These are phyloP conservation scores for Drosophila bocki DNA, from an alignment of 1,140 invertebrate genomes.

Conservation along the genomic window DNA sequence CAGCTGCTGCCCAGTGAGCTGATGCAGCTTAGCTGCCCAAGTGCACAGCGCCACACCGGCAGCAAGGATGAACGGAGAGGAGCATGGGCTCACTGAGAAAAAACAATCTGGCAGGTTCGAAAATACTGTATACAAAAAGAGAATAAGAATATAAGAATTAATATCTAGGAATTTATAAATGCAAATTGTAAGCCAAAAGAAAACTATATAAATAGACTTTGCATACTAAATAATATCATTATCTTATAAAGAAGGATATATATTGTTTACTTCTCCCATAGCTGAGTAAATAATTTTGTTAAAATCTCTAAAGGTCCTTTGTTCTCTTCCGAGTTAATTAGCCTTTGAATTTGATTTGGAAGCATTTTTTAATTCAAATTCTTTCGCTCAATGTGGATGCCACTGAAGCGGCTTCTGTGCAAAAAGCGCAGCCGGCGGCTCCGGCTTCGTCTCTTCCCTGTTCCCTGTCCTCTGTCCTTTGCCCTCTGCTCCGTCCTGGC, in stretches of 20 bases:
- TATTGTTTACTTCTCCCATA: background rate
- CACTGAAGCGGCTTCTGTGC: constrained; percentile 27
- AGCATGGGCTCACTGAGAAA: constrained; percentile 27
- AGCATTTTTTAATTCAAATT: background rate
- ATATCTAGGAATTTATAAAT: background rate
- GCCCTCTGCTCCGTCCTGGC: constrained; percentile 21
- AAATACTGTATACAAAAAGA: background rate
- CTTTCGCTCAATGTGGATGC: constrained; percentile 30
- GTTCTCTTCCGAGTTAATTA: background rate
- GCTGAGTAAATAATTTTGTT: background rate
- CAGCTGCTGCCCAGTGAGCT: constrained; percentile 60
- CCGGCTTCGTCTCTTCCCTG: constrained; percentile 43
- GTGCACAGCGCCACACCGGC: constrained; percentile 61
- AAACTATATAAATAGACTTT: no score
- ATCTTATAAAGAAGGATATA: no score
- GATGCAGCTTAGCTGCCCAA: constrained; percentile 79
- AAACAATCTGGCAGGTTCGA: background rate
- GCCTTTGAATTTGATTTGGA: background rate
- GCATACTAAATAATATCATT: no score
- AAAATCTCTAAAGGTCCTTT: background rate
- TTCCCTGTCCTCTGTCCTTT: constrained; percentile 19
- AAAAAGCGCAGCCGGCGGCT: constrained; percentile 77
- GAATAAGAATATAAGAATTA: background rate
- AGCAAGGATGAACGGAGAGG: constrained; percentile 25
- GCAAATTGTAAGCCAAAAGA: no score